These are phyloP conservation scores for Galeruca laticollis DNA, from an alignment of 2,888 invertebrate species.

Conservation along the genomic window DNA sequence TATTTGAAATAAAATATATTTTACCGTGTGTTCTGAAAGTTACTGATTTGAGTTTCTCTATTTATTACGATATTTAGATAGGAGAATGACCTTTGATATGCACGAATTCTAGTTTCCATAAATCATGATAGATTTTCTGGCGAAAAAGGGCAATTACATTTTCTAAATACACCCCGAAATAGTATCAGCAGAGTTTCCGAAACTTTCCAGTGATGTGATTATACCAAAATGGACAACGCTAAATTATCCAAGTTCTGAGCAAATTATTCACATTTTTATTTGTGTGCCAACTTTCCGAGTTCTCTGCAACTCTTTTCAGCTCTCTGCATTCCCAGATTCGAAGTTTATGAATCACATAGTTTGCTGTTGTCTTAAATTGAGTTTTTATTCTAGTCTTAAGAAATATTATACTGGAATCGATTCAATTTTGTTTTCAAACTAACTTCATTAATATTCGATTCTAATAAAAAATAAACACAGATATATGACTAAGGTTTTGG, in stretches of 20 bases:
- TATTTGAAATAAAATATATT: no score
- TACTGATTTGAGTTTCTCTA: no score
- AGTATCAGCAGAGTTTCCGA: background rate
- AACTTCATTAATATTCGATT: no score
- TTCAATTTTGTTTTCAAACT: background rate
- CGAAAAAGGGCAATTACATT: background rate
- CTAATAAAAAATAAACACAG: no score
- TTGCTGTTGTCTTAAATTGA: background rate
- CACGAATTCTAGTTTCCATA: background rate
- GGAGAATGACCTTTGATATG: no score
- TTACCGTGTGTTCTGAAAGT: no score
- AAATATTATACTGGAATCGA: background rate
- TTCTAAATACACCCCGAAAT: no score
- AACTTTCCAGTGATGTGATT: background rate
- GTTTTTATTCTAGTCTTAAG: background rate
- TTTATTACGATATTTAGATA: no score
- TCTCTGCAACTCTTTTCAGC: background rate
- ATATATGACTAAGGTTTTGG: no score
- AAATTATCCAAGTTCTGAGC: background rate
- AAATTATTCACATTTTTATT: conserved; percentile 21
- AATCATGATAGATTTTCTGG: background rate
- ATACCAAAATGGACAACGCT: conserved; percentile 16
- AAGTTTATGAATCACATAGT: conserved; percentile 3
- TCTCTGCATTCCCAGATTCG: background rate
- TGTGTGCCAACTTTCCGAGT: background rate